Evolutionary conservation across 2,797 vertebrate genomes (phyloP), one percentile per base, ranked within the genome.

Genomic region (Pseudochirops cupreus): DNA sequence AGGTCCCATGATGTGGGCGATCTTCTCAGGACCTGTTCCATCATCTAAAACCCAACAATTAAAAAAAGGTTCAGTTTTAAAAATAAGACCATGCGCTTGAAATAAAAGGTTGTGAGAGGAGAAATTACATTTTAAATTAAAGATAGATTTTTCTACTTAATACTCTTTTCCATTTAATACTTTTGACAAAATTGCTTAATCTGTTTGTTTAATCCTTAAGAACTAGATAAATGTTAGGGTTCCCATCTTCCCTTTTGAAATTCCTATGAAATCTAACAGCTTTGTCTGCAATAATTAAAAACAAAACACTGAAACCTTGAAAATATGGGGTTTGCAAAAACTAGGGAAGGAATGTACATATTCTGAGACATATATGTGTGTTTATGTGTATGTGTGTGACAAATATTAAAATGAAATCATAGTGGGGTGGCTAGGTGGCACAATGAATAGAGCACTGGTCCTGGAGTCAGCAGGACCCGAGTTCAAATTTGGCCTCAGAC

Each of bases 1-100:
- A 55, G 99, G 99, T 5, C 99, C 99, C 99, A 99, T 99, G 94
- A 99, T 99, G 97, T 99, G 99, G 5, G 99, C 99, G 0, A 99
- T 99, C 98, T 99, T 99, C 90, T 99, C 99, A 0, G 99, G 99
- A 74, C 99, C 99, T 0, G 99, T 99, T 28, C 99, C 99, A 1
- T 99, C 99, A 95, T 99, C 99, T 99, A 97, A 24, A 95, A 93
- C 29, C 74, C 58, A 82, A 59, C 93, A 97, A 14, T 96, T 29
- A 91, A 89, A 56, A 52, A 89, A 33, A 92, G 7, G n/a, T 4
- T 92, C 0, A 1, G 1, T 56, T 92, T 93, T 91, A n/a, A 54
- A 82, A 82, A 87, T 50, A 87, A 87, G 33, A 94, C 31, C 31
- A 92, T 18, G 18, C 28, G n/a, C 12, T 24, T 74, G 26, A 54